Percentiles rank a stretch among this genome's conserved stretches.
Evolutionary conservation across 1,140 invertebrate genomes (phyloP).

Genomic region (Dermatophagoides farinae): DNA sequence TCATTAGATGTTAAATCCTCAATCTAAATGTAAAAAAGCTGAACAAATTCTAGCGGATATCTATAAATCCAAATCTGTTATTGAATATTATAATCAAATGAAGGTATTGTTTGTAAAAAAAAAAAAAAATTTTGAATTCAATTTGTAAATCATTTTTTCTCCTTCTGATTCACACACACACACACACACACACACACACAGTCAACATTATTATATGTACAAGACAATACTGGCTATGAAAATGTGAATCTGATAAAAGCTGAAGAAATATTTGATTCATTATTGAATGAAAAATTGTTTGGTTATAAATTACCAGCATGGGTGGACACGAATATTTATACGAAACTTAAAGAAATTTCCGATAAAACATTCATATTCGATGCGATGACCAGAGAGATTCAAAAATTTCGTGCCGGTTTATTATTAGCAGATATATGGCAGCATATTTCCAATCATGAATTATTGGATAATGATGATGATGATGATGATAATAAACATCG

Average conservation of each 20-base stretch:
- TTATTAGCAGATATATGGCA: not conserved
- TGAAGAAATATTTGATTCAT: slow-evolving; percentile 6
- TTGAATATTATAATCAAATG: not conserved
- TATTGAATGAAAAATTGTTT: slow-evolving; percentile 11
- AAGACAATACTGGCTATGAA: slow-evolving; percentile 4
- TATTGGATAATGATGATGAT: not conserved
- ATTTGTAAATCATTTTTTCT: slow-evolving; percentile 2
- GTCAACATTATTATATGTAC: slow-evolving; percentile 9
- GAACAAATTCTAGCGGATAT: slow-evolving; percentile 3
- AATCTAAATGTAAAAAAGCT: not conserved
- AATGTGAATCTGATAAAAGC: slow-evolving; percentile 6
- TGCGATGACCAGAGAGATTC: slow-evolving; percentile 4
- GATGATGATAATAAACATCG: not conserved
- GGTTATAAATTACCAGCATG: slow-evolving; percentile 5
- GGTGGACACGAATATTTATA: not conserved
- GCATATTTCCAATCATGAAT: not conserved
- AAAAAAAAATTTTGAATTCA: not conserved
- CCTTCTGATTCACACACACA: too few relatives aligned
- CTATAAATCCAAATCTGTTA: not conserved
- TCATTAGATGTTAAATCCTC: slow-evolving; percentile 6
- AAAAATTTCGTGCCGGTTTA: slow-evolving; percentile 10
- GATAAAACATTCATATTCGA: slow-evolving; percentile 8
- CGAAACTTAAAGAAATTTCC: slow-evolving; percentile 2
- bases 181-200: too few relatives aligned
- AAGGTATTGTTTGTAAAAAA: not conserved